Evolutionary conservation across 2,888 invertebrate species (phyloP), one percentile per base, ranked within the genome.

Genomic region (Drosophila greeni): DNA sequence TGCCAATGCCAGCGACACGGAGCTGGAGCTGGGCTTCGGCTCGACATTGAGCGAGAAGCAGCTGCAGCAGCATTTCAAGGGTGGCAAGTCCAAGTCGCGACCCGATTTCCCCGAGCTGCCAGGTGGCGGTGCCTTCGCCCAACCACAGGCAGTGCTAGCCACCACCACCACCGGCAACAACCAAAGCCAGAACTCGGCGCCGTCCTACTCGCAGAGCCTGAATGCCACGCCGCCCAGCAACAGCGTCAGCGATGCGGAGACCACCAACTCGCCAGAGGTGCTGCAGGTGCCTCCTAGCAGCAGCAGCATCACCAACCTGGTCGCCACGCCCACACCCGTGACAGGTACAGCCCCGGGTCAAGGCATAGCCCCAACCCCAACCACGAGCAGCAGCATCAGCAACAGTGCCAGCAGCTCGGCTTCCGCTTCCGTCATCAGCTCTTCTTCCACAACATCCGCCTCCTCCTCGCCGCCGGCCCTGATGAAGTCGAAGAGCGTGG

Each of bases 401-500:
- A 36, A 36, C 36, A 18, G 36, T 37, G 18, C 6, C 5, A 34
- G 45, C 31, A n/a, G 37, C 11, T 45, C 43, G 1, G 16, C 6
- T 16, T 18, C 14, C 14, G 36, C 36, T 59, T 36, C 53, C 39
- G 37, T 37, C n/a, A 43, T 51, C 18, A 37, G 51, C 12, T 26
- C 60, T 11, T 40, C 43, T 5, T 60, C 74, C 45, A 20, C 45
- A 14, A 9, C 31, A 11, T n/a, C 40, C 23, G 11, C 5, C 26
- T 26, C n/a, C 18, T 59, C 66, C 9, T 42, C 76, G 43, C 80
- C 74, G 68, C 83, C 80, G 61, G 67, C 85, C 6, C 65, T 89
- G 58, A 87, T 88, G 75, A 88, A 89, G 76, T 88, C 89, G 3
- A 89, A 88, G 64, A 89, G 89, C 72, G 86, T 89, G 43, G 89